Evolutionary conservation across 2,888 invertebrate species (phyloP), one percentile per base, ranked within the genome.

Genomic region (Amphipoea lucens): DNA sequence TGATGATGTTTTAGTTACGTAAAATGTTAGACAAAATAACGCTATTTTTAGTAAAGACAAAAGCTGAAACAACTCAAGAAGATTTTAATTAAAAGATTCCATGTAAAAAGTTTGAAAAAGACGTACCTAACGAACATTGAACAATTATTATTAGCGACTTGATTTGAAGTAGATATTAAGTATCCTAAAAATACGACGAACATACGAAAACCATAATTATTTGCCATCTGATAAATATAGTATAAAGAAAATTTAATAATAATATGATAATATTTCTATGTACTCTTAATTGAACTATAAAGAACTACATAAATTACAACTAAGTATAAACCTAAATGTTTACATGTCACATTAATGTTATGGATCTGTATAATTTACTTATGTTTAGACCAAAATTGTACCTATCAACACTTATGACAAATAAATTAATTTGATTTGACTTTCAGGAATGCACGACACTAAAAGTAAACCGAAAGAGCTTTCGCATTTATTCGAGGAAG

Each of bases 1-100:
- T 54, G 51, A 14, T 63, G 29, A 40, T 68, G 60, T 78, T 76
- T 65, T 54, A 51, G 45, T 67, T 7, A 51, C 42, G 66, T 36
- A 11, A 74, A 60, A 51, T 2, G 36, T 57, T 60, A 36, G 20
- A 20, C 20, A 36, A 60, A 42, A 75, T 12, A 54, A 42, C 0
- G 29, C 14, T 65, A 11, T 54, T 36, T 20, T 36, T 54, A 29
- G n/a, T 45, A 5, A n/a, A 17, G 17, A 29, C 48, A 40, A 14
- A 70, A 60, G 9, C 23, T 7, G 17, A 60, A 48, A 69, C 23
- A 12, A 17, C 14, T 3, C 4, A 17, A 6, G 1, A n/a, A 36
- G 2, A 36, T 79, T n/a, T 54, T 6, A 45, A 45, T 45, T 23
- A 48, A 48, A 40, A 67, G 9, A 45, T n/a, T n/a, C 4, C 20